phyloP scores from a whole-genome alignment of 2,797 vertebrate genomes.

The Caiman crocodilus region DNA sequence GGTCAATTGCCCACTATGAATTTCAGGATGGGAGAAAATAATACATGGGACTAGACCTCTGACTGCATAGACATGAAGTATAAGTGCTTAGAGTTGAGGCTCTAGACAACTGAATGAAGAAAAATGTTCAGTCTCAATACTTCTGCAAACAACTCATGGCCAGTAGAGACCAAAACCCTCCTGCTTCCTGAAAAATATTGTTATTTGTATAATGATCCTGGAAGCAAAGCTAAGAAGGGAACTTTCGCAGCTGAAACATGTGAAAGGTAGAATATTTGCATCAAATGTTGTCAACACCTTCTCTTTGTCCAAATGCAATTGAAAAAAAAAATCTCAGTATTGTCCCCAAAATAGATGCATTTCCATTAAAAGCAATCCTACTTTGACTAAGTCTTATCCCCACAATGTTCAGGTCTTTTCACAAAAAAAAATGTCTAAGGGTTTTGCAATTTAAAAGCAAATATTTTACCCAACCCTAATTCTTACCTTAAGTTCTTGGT shows the following conservation, averaged over 20 bases:
- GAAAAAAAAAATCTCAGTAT: neutral
- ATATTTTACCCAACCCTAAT: neutral
- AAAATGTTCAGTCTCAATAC: neutral
- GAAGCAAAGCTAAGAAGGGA: neutral
- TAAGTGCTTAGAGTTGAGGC: neutral
- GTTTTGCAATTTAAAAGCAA: neutral
- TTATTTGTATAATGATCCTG: neutral
- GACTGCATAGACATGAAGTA: fast-evolving
- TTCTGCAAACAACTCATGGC: neutral
- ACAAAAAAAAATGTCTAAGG: neutral
- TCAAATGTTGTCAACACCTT: neutral
- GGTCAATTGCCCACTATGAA: neutral
- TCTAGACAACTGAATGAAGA: fast-evolving
- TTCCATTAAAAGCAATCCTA: neutral
- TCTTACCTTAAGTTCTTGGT: too few species aligned
- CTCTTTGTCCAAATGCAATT: neutral
- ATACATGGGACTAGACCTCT: neutral
- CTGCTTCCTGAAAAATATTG: fast-evolving
- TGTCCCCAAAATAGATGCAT: neutral
- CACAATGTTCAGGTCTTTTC: neutral
- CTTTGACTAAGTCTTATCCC: neutral
- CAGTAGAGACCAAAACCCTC: neutral
- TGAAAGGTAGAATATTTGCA: neutral
- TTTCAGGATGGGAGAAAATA: fast-evolving
- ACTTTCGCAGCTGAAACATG: neutral